These are phyloP conservation scores for Thymallus thymallus DNA, from an alignment of 2,113 vertebrate species.

Conservation along the genomic window DNA sequence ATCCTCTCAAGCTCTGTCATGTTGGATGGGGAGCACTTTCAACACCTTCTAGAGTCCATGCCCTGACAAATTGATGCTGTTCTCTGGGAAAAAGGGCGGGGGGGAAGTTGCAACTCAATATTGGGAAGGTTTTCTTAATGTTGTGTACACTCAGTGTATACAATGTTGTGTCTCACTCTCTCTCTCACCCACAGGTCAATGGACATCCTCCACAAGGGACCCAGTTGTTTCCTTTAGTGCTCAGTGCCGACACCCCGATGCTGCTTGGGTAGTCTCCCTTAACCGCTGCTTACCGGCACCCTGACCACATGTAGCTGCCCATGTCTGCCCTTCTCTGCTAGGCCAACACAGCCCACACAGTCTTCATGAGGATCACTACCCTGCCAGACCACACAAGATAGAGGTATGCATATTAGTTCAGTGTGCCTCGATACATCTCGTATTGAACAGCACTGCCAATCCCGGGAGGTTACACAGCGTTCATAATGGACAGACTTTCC, in stretches of 20 bases:
- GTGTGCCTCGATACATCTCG: too few relatives aligned
- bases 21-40: too few relatives aligned
- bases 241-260: too few relatives aligned
- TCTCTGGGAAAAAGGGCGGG: too few relatives aligned
- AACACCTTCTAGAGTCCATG: too few relatives aligned
- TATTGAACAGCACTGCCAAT: background rate
- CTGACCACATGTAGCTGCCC: background rate
- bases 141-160: background rate
- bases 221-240: too few relatives aligned
- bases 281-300: background rate
- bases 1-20: too few relatives aligned
- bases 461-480: too few relatives aligned
- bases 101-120: too few relatives aligned
- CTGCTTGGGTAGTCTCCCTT: background rate
- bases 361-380: slow-evolving; percentile 1
- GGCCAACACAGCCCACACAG: background rate
- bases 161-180: background rate
- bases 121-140: too few relatives aligned
- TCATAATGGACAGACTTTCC: too few relatives aligned
- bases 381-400: background rate
- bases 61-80: too few relatives aligned
- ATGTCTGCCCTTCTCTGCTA: background rate
- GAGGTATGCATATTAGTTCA: background rate
- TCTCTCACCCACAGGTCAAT: background rate
- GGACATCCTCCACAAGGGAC: background rate